Evolutionary conservation across 2,797 vertebrate species (phyloP), one percentile per base, ranked within the genome.

Genomic region (Thripadectes ignobilis): DNA sequence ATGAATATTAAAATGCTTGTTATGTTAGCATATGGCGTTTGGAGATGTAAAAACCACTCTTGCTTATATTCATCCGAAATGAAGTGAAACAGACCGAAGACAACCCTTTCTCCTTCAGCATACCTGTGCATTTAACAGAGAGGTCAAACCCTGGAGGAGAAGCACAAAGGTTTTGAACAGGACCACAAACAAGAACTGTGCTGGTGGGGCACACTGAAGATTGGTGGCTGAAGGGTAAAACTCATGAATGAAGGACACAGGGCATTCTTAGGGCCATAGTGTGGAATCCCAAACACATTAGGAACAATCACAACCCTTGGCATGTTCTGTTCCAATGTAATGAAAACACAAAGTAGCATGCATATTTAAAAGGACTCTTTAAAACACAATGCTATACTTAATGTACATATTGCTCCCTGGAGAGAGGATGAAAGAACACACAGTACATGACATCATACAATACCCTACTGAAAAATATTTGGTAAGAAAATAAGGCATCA

Each of bases 1-100:
- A 97, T 97, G 87, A 97, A 93, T 96, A 97, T 95, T 97, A 96
- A 97, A 97, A 96, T 48, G 83, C 89, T 93, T 96, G 85, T 94
- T 96, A 95, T 79, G 93, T 88, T 87, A 95, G 96, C 96, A 97
- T 95, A 93, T 91, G 83, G 93, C 5, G 12, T 84, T 73, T 72
- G 59, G 94, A 86, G 76, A 92, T 43, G 63, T 84, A 93, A 83
- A 95, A 94, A 88, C 17, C 67, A 76, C 45, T 89, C 80, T 58
- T 93, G 75, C 71, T 95, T 93, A 82, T 89, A 84, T 82, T 94
- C 85, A 88, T 83, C 68, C 75, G 76, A 46, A 24, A 91, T 0
- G 1, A 93, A 76, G 55, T 3, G 23, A 63, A 62, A 45, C 30
- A 88, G 63, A 59, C 34, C 34, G 48, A 85, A 80, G 57, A 46